Evolutionary conservation across 2,888 invertebrate species (phyloP), one percentile per base, ranked within the genome.

Genomic region (Myopa tessellatipennis): DNA sequence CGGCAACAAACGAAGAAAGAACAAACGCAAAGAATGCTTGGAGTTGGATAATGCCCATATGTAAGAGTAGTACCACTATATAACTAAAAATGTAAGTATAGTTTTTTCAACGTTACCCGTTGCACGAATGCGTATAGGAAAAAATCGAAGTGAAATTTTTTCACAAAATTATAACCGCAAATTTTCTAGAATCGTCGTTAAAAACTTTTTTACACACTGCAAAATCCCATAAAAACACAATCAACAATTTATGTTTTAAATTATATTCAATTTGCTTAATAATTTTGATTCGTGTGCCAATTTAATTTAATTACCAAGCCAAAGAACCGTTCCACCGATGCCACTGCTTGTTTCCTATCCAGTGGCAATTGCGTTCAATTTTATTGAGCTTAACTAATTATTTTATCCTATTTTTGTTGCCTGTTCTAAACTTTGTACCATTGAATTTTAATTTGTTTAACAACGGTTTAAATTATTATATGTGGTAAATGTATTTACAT

Each of bases 131-230:
- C 40, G 58, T 38, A 68, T 70, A 75, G 74, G 61, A 68, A 81
- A 82, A 82, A 82, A 80, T 81, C 80, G 79, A 80, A 82, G 81
- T 81, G 82, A 82, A 82, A 82, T 81, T 82, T 82, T 81, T 79
- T 79, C 79, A 77, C 77, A 77, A 79, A 77, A 71, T 74, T 76
- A 50, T 16, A 52, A 74, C 40, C 65, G 18, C n/a, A 52, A 73
- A 74, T 50, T 45, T 58, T 16, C 34, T 16, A 60, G 36, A 69
- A 71, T 45, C 10, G 6, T 26, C 26, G 6, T 45, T 45, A 45
- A 45, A 45, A 6, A 45, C 26, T 45, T 8, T 18, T 38, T 55
- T 3, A 72, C 6, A n/a, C 12, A 12, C 18, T 3, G 40, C 6
- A 3, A 58, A 1, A 58, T 58, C 58, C 5, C 1, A n/a, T 58